phyloP scores from a whole-genome alignment of 2,113 vertebrate species.

The Osmerus mordax region DNA sequence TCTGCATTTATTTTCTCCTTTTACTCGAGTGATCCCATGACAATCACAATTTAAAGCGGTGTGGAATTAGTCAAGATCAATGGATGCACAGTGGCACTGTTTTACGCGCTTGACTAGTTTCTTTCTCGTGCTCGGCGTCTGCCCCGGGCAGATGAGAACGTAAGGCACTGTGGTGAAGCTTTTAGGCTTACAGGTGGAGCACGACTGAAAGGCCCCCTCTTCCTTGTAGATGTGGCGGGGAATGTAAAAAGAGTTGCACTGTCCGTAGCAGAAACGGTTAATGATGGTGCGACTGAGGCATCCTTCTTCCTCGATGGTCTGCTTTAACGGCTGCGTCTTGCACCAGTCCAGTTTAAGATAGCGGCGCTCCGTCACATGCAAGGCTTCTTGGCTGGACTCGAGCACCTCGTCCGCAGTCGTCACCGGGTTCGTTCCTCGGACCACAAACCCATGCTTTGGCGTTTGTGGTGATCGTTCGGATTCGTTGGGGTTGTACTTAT shows the following conservation, averaged over 20 bases:
- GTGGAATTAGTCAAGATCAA: conserved; percentile 80
- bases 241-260: conserved; percentile 98
- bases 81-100: conserved; percentile 91
- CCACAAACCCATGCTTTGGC: conserved; percentile 73
- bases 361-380: conserved; percentile 92
- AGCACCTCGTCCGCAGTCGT: conserved; percentile 84
- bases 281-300: conserved; percentile 90
- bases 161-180: conserved; percentile 91
- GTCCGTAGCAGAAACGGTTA: conserved; percentile 95
- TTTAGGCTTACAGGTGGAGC: conserved; percentile 93
- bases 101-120: conserved; percentile 94
- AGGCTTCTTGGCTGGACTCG: conserved; percentile 92
- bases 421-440: conserved; percentile 70
- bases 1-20: no score
- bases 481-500: conserved; percentile 84
- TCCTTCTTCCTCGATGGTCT: conserved; percentile 90
- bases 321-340: conserved; percentile 94
- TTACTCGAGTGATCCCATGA: background rate
- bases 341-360: conserved; percentile 95
- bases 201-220: conserved; percentile 89
- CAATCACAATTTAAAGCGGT: background rate
- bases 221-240: conserved; percentile 87
- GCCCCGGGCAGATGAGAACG: conserved; percentile 87
- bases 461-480: conserved; percentile 78
- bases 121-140: conserved; percentile 84